Conservation (phyloP, 2,797 vertebrate species). For the Sebastes alutus region DNA sequence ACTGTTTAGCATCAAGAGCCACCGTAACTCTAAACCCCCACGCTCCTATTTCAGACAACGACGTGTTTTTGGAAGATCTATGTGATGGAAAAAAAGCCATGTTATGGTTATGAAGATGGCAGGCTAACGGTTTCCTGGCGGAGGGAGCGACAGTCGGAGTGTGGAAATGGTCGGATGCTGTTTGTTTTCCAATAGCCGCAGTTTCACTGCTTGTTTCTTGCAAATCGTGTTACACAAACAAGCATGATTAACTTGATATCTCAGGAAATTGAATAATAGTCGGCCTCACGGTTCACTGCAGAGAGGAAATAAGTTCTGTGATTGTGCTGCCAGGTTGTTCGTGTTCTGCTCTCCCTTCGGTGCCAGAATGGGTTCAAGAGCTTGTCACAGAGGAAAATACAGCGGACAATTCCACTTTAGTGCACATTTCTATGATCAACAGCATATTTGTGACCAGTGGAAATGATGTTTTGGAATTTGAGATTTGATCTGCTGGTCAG, state of each 20-base stretch:
- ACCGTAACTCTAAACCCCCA: slow-evolving; percentile 48
- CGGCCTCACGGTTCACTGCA: slow-evolving; percentile 55
- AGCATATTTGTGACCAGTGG: slow-evolving; percentile 19
- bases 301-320: slow-evolving; percentile 61
- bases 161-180: slow-evolving; percentile 57
- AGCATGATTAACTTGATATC: slow-evolving; percentile 70
- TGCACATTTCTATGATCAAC: slow-evolving; percentile 16
- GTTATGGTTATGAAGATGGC: slow-evolving; percentile 48
- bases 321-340: slow-evolving; percentile 55
- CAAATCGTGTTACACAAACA: slow-evolving; percentile 72
- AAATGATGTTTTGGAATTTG: slow-evolving; percentile 26
- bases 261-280: slow-evolving; percentile 74
- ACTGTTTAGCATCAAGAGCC: slow-evolving; percentile 57
- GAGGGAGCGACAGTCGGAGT: slow-evolving; percentile 21
- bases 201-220: slow-evolving; percentile 62
- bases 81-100: slow-evolving; percentile 58
- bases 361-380: slow-evolving; percentile 56
- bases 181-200: slow-evolving; percentile 61
- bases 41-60: slow-evolving; percentile 45
- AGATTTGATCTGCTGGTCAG: slow-evolving; percentile 28
- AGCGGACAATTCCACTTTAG: not conserved
- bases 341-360: slow-evolving; percentile 25
- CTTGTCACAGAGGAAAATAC: slow-evolving; percentile 42
- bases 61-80: slow-evolving; percentile 59
- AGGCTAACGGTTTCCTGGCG: slow-evolving; percentile 45